Conservation (phyloP, 1,140 invertebrate genomes). For the Platyscapa corneri region DNA sequence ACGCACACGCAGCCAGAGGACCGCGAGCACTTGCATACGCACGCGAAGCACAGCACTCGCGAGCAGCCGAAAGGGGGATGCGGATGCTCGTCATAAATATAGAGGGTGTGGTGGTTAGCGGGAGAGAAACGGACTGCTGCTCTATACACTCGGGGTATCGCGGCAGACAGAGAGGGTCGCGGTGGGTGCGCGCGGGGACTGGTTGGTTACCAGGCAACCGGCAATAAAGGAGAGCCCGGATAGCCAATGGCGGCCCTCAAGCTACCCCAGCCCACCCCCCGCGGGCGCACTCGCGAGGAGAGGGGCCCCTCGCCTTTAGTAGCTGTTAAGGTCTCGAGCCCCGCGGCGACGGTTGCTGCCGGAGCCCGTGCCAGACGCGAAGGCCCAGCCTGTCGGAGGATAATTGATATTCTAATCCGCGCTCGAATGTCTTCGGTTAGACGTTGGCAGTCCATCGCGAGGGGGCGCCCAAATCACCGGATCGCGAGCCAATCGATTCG, state of each 20-base stretch:
- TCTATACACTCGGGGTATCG: neutral
- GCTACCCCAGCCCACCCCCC: conserved; percentile 51
- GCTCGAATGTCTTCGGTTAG: conserved; percentile 35
- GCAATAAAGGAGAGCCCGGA: conserved; percentile 70
- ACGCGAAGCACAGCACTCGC: no score
- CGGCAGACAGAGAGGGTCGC: conserved; percentile 60
- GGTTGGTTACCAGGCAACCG: conserved; percentile 72
- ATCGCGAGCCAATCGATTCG: conserved; percentile 39
- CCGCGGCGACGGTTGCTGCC: conserved; percentile 24
- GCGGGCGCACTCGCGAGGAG: neutral
- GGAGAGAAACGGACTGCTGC: conserved; percentile 37
- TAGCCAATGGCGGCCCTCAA: conserved; percentile 74
- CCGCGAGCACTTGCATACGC: neutral
- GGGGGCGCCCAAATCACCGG: neutral
- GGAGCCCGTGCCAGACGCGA: neutral
- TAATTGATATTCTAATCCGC: conserved; percentile 71
- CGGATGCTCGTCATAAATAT: conserved; percentile 57
- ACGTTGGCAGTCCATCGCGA: conserved; percentile 30
- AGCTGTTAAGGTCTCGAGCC: conserved; percentile 73
- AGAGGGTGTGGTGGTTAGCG: conserved; percentile 57
- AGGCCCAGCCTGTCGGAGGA: conserved; percentile 42
- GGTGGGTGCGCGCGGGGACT: no score
- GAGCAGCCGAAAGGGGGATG: conserved; percentile 34
- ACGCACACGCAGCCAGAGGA: no score
- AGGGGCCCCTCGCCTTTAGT: conserved; percentile 68